Evolutionary conservation across 2,888 invertebrate genomes (phyloP).

Genomic region (Polydrusus pterygomalis): DNA sequence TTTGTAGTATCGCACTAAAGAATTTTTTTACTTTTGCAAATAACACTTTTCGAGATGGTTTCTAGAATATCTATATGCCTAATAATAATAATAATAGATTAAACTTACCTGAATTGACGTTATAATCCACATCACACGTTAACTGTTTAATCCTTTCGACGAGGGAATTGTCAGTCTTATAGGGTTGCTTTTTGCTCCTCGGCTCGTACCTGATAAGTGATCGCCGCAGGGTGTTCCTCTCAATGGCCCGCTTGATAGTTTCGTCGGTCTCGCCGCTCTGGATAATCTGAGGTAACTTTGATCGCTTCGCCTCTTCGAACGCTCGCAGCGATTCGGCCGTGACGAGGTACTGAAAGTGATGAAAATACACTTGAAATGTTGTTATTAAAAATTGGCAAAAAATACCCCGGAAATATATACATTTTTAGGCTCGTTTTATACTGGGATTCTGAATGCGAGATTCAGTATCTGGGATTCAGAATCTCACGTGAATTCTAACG

Average conservation of each 20-base stretch:
- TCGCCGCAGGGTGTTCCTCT: constrained; percentile 86
- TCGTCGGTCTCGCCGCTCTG: constrained; percentile 76
- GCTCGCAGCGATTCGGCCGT: constrained; percentile 86
- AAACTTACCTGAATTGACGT: constrained; percentile 57
- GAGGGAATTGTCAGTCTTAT: constrained; percentile 83
- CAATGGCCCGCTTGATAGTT: constrained; percentile 84
- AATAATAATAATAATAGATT: not conserved
- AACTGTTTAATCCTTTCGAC: constrained; percentile 90
- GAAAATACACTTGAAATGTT: too few species aligned
- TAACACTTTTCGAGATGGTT: not conserved
- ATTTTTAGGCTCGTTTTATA: too few species aligned
- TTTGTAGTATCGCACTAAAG: too few species aligned
- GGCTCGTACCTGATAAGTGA: constrained; percentile 80
- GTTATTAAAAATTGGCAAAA: too few species aligned
- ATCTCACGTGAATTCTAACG: too few species aligned
- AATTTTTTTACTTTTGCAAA: too few species aligned
- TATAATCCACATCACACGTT: constrained; percentile 86
- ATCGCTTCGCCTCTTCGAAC: constrained; percentile 79
- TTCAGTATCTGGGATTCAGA: too few species aligned
- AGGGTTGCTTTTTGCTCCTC: constrained; percentile 71
- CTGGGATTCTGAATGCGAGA: too few species aligned
- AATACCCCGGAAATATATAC: too few species aligned
- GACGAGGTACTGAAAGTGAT: constrained; percentile 71
- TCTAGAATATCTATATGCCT: not conserved
- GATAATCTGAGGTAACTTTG: constrained; percentile 72